Conservation (phyloP, 2,888 invertebrate species). For the Romanomermis culicivorax region DNA sequence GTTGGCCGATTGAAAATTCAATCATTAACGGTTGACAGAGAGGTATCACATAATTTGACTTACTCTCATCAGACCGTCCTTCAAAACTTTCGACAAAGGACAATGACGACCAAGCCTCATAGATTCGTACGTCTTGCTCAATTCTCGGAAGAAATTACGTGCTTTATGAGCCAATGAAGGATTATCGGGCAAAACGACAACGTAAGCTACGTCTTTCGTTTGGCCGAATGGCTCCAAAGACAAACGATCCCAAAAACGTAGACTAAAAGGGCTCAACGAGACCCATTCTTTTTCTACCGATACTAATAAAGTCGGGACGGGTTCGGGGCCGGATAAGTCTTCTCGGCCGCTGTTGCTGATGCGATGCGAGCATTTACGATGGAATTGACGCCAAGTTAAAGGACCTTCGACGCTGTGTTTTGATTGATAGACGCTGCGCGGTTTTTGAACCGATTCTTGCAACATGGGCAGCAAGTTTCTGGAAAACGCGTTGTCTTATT, state of each 20-base stretch:
- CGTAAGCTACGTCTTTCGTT: slow-evolving; percentile 74
- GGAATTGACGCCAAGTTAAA: slow-evolving; percentile 92
- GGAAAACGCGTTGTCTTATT: too few species aligned
- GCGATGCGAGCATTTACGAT: slow-evolving; percentile 36
- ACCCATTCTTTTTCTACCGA: slow-evolving; percentile 30
- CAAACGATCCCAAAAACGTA: slow-evolving; percentile 50
- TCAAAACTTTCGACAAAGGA: slow-evolving; percentile 57
- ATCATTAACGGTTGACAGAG: neutral
- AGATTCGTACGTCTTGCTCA: slow-evolving; percentile 77
- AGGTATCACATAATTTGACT: slow-evolving; percentile 33
- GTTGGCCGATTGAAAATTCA: too few species aligned
- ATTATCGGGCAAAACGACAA: slow-evolving; percentile 78
- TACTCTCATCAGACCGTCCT: slow-evolving; percentile 68
- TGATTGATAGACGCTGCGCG: slow-evolving; percentile 45
- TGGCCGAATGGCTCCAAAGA: slow-evolving; percentile 89
- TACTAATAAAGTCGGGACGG: slow-evolving; percentile 33
- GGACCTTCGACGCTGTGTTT: slow-evolving; percentile 78
- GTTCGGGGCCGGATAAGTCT: slow-evolving; percentile 33
- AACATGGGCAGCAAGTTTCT: slow-evolving; percentile 56
- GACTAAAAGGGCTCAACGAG: slow-evolving; percentile 28
- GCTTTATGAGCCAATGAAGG: slow-evolving; percentile 24
- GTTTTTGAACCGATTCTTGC: slow-evolving; percentile 85
- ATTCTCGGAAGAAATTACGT: slow-evolving; percentile 35
- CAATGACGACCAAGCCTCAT: slow-evolving; percentile 78
- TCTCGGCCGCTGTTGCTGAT: slow-evolving; percentile 13